Evolutionary conservation across 2,888 invertebrate species (phyloP).

Genomic region (Philereme transversata): DNA sequence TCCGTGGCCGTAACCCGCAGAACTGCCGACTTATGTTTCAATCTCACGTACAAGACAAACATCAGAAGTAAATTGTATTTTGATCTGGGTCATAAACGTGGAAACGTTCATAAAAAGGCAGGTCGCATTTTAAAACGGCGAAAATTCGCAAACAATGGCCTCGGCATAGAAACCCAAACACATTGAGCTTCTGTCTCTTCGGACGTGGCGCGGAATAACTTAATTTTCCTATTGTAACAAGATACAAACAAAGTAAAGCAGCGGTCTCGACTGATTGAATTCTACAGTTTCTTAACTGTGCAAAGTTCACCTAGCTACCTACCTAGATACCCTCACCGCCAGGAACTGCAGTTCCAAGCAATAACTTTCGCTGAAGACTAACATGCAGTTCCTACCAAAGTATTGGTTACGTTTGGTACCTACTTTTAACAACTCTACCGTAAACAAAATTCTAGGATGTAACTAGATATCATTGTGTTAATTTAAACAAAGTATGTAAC

Average conservation of each 20-base stretch:
- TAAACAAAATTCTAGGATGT: too few relatives aligned
- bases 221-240: constrained; percentile 30
- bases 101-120: constrained; percentile 62
- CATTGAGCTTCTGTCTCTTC: constrained; percentile 46
- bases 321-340: constrained; percentile 20
- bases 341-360: constrained; percentile 23
- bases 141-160: constrained; percentile 63
- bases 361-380: constrained; percentile 33
- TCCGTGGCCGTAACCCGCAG: constrained; percentile 66
- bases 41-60: constrained; percentile 71
- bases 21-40: constrained; percentile 57
- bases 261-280: constrained; percentile 21
- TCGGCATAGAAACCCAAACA: constrained; percentile 63
- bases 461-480: not conserved
- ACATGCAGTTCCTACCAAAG: constrained; percentile 31
- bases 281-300: constrained; percentile 24
- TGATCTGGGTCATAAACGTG: constrained; percentile 72
- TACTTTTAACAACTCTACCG: not conserved
- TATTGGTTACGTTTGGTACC: constrained; percentile 6
- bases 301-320: constrained; percentile 22
- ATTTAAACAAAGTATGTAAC: too few relatives aligned
- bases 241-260: constrained; percentile 27
- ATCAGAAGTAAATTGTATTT: constrained; percentile 73
- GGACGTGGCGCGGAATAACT: constrained; percentile 49
- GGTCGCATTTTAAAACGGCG: constrained; percentile 54